Evolutionary conservation across 2,888 invertebrate species (phyloP).

Genomic region (Eilema depressum): DNA sequence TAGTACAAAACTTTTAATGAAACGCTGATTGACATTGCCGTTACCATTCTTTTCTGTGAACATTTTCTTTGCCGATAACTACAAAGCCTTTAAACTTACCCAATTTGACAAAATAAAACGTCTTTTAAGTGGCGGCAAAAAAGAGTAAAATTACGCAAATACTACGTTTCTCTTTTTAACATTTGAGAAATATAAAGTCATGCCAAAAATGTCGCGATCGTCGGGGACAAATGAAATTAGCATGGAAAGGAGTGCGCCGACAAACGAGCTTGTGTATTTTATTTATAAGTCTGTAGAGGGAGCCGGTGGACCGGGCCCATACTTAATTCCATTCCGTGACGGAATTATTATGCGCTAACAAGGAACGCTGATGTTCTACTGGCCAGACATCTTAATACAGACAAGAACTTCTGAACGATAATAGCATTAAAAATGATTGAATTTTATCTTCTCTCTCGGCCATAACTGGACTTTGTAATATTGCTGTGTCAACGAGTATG

Average conservation of each 20-base stretch:
- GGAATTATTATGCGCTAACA: slow-evolving; percentile 54
- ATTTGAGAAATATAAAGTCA: slow-evolving; percentile 48
- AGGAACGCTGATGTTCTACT: slow-evolving; percentile 33
- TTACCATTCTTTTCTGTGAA: neutral
- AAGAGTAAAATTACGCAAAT: slow-evolving; percentile 30
- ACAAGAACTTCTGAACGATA: slow-evolving; percentile 13
- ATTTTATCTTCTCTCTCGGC: neutral
- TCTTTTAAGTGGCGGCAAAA: slow-evolving; percentile 23
- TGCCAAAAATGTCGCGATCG: slow-evolving; percentile 42
- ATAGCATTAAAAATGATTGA: slow-evolving; percentile 21
- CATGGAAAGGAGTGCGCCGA: slow-evolving; percentile 62
- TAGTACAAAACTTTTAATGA: slow-evolving; percentile 36
- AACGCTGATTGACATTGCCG: slow-evolving; percentile 24
- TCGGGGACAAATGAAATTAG: slow-evolving; percentile 66
- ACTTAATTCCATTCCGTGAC: slow-evolving; percentile 59
- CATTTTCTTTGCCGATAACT: slow-evolving; percentile 8
- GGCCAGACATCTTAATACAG: slow-evolving; percentile 41
- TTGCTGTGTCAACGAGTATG: slow-evolving; percentile 1
- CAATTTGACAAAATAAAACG: neutral
- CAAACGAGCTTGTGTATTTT: slow-evolving; percentile 63
- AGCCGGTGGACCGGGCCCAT: slow-evolving; percentile 32
- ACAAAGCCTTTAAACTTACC: slow-evolving; percentile 5
- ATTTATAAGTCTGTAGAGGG: slow-evolving; percentile 42
- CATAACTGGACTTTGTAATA: neutral
- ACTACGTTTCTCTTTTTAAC: slow-evolving; percentile 38